Base-by-base conservation (phyloP, 2,797 vertebrate genomes). In the Cirrhinus molitorella region DNA sequence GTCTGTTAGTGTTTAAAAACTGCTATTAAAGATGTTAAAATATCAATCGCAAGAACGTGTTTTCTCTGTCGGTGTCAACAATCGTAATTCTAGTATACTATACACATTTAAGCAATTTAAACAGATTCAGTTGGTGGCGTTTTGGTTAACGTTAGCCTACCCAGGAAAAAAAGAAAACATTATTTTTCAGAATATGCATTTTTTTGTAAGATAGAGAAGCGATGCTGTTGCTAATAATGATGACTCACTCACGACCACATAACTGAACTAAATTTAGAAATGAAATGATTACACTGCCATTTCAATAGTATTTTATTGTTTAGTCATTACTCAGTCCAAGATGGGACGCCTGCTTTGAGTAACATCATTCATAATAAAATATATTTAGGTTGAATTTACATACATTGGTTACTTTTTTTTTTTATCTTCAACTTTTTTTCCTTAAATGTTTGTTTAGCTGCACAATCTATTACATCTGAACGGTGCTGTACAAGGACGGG, bases 381-480 rank as follows among this genome's bases (percentile, higher is more conserved):
- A 75, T 17, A 25, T 16, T 40, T 40, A 17, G 1, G 7, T 8
- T 25, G 25, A 1, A 28, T 47, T 25, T 47, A 40, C 34, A 67
- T 17, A 6, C 31, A 65, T 17, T 3, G 7, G 7, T 45, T 5
- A 47, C 14, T 25, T 9, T 49, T 72, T 47, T 9, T 23, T 11
- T 57, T 25, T 6, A n/a, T n/a, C n/a, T n/a, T n/a, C n/a, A n/a
- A n/a, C n/a, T n/a, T 0, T 23, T 4, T 8, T 14, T 9, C 1
- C 12, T 49, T 37, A 23, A 16, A 14, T 49, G 1, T 49, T 71
- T 49, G 14, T 28, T 25, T 47, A 17, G 23, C 23, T 72, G 25
- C 25, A 14, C 43, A 49, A 28, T 13, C 16, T 34, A 37, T 2
- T 25, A 16, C 19, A 37, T 67, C 34, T 40, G 65, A 0, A 72